These are phyloP conservation scores for Cettia cetti DNA, from an alignment of 2,113 vertebrate genomes.

Conservation along the genomic window DNA sequence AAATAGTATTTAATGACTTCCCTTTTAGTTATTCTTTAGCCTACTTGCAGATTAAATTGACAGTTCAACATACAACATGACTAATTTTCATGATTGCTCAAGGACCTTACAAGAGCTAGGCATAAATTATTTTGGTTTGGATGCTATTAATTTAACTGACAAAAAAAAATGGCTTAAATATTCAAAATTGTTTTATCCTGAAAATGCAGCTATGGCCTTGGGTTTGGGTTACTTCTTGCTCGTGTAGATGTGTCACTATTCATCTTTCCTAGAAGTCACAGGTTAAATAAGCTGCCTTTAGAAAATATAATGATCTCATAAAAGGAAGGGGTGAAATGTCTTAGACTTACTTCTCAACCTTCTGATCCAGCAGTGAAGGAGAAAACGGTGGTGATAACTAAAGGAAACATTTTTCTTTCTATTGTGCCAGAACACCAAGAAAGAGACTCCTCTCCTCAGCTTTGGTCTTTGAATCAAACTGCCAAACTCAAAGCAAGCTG, in stretches of 20 bases:
- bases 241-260: not conserved
- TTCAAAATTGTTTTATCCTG: not conserved
- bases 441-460: not conserved
- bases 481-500: not conserved
- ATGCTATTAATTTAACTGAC: not conserved
- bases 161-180: not conserved
- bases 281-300: not conserved
- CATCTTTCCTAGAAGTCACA: not conserved
- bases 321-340: not conserved
- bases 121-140: not conserved
- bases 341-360: not conserved
- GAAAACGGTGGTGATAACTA: fast-evolving
- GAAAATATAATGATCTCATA: not conserved
- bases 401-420: not conserved
- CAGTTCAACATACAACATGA: not conserved
- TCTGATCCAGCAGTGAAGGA: not conserved
- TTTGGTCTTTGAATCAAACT: not conserved
- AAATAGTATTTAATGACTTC: not conserved
- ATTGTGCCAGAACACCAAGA: not conserved
- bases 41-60: not conserved
- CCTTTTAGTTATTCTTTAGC: not conserved
- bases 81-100: not conserved
- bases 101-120: not conserved
- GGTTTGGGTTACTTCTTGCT: not conserved
- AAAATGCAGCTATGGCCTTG: not conserved